Base-by-base conservation (phyloP, 2,888 invertebrate species). In the Polydrusus tereticollis region DNA sequence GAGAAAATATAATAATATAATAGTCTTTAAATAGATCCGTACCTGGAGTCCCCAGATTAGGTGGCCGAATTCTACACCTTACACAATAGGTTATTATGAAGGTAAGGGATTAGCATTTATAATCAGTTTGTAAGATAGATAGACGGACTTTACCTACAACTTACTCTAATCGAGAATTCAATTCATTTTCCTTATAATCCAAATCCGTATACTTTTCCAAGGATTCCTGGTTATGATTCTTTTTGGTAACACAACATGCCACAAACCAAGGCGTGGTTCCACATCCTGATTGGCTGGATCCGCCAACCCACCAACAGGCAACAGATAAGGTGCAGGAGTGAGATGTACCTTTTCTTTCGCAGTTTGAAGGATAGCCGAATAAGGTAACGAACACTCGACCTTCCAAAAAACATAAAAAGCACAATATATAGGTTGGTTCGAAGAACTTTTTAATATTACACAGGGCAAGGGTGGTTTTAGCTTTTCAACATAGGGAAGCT, bases 271-370 rank as follows among this genome's bases (percentile, higher is more conserved):
- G 86, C 80, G 89, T 89, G 52, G 89, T 89, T 0, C 92, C 92
- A 76, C 92, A 92, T 20, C 92, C 91, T 23, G 89, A 85, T 41
- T 89, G 88, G 79, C 90, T 88, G 38, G 87, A 87, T 12, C 93
- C 93, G 0, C 93, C 93, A 29, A 90, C 89, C 76, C 93, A 85
- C 93, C 94, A 93, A 83, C 94, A 94, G 18, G 91, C 89, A 52
- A 94, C 85, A 2, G 93, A 88, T 63, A 94, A 85, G 0, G 92
- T 91, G 80, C 94, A 94, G 0, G 91, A 88, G 79, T 89, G 87
- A 0, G 89, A 87, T 6, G 88, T 87, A 8, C 88, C 86, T 70
- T 89, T 89, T 63, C 89, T 86, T 67, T 84, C 87, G 78, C 90
- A 90, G 10, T 88, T 87, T 2, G 86, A 80, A 0, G 90, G 90